Evolutionary conservation across 2,113 vertebrate genomes (phyloP).

Genomic region (Morphnarchus princeps): DNA sequence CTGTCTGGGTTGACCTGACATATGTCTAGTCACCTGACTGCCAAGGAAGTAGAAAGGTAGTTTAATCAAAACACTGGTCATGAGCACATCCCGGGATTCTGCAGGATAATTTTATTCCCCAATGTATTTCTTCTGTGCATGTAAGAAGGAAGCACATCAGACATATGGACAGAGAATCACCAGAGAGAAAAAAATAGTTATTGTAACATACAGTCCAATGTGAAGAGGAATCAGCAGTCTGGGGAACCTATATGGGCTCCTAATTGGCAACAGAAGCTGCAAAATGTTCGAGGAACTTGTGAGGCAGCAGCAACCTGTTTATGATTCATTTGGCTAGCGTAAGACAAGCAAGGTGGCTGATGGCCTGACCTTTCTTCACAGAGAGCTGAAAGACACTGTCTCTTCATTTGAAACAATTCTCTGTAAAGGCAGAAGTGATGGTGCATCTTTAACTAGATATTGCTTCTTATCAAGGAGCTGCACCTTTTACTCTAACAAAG

Average conservation of each 20-base stretch:
- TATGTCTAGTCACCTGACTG: not conserved
- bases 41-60: not conserved
- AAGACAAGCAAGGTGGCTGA: not conserved
- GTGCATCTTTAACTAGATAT: constrained; percentile 8
- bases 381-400: not conserved
- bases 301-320: not conserved
- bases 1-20: not conserved
- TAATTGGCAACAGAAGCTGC: not conserved
- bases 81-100: not conserved
- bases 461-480: constrained; percentile 39
- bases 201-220: not conserved
- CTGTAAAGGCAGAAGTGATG: not conserved
- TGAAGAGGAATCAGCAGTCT: not conserved
- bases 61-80: not conserved
- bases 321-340: not conserved
- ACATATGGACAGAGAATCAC: not conserved
- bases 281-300: not conserved
- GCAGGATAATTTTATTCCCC: not conserved
- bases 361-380: not conserved
- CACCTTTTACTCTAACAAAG: constrained; percentile 35
- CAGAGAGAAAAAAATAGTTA: not conserved
- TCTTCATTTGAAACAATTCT: not conserved
- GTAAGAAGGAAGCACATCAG: not conserved
- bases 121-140: not conserved
- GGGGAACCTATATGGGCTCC: not conserved